These are phyloP conservation scores for Pocota personata DNA, from an alignment of 2,888 invertebrate genomes.

Conservation along the genomic window DNA sequence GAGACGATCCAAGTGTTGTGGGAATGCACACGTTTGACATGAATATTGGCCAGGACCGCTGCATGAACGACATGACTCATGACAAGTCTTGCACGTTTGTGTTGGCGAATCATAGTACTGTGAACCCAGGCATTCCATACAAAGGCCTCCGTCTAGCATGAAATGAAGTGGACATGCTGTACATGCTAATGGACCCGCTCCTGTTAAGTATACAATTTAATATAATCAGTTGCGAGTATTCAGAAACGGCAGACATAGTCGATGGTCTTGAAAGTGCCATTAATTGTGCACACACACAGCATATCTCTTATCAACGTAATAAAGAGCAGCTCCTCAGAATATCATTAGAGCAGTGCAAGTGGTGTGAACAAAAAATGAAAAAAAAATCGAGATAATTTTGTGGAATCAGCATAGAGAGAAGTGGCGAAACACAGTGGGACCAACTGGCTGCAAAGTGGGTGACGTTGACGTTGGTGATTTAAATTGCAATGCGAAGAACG, in stretches of 20 bases:
- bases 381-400: neutral
- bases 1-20: constrained; percentile 87
- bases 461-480: too few species aligned
- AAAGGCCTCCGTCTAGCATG: constrained; percentile 89
- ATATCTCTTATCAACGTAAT: constrained; percentile 28
- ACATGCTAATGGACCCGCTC: constrained; percentile 89
- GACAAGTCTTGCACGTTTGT: constrained; percentile 87
- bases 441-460: neutral
- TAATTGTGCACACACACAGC: constrained; percentile 22
- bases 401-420: neutral
- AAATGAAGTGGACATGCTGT: constrained; percentile 89
- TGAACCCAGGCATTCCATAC: constrained; percentile 89
- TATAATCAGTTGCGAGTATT: neutral
- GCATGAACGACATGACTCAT: constrained; percentile 87
- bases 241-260: neutral
- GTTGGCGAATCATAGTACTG: constrained; percentile 89
- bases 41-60: constrained; percentile 88
- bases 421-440: neutral
- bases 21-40: constrained; percentile 87
- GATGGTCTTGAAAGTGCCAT: constrained; percentile 14
- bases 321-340: constrained; percentile 12
- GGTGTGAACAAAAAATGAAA: neutral
- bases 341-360: neutral
- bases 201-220: constrained; percentile 79
- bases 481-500: too few species aligned